A percentile compares a stretch with the other conserved stretches of the same genome.
Evolutionary conservation across 2,113 vertebrate genomes (phyloP).

Genomic region (Ahaetulla prasina): DNA sequence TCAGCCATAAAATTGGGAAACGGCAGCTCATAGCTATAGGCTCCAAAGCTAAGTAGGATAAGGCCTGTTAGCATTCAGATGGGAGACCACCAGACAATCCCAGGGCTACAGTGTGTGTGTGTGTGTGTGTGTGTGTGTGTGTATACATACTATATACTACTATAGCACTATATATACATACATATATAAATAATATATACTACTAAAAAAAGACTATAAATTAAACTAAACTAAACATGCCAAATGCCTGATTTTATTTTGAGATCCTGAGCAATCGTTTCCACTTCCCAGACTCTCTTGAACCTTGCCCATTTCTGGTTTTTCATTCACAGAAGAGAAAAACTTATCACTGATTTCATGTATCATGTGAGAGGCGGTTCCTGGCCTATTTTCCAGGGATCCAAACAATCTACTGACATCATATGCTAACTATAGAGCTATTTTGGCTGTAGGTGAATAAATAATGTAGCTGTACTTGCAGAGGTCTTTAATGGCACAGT

Average conservation of each 20-base stretch:
- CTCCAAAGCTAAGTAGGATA: too few relatives aligned
- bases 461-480: slow-evolving; percentile 71
- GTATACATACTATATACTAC: too few relatives aligned
- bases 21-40: too few relatives aligned
- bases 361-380: slow-evolving; percentile 80
- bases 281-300: slow-evolving; percentile 76
- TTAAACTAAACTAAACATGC: slow-evolving; percentile 66
- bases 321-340: slow-evolving; percentile 75
- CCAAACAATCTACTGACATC: slow-evolving; percentile 78
- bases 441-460: slow-evolving; percentile 73
- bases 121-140: too few relatives aligned
- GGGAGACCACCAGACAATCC: too few relatives aligned
- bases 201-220: neutral
- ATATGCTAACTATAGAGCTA: slow-evolving; percentile 76
- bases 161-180: too few relatives aligned
- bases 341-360: slow-evolving; percentile 82
- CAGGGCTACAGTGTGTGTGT: too few relatives aligned
- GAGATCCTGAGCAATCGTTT: slow-evolving; percentile 72
- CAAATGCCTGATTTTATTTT: slow-evolving; percentile 79
- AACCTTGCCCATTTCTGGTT: slow-evolving; percentile 73
- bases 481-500: slow-evolving; percentile 66
- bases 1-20: neutral
- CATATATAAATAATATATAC: too few relatives aligned
- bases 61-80: too few relatives aligned
- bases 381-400: slow-evolving; percentile 73